Evolutionary conservation across 2,797 vertebrate genomes (phyloP).

Genomic region (Dermochelys coriacea): DNA sequence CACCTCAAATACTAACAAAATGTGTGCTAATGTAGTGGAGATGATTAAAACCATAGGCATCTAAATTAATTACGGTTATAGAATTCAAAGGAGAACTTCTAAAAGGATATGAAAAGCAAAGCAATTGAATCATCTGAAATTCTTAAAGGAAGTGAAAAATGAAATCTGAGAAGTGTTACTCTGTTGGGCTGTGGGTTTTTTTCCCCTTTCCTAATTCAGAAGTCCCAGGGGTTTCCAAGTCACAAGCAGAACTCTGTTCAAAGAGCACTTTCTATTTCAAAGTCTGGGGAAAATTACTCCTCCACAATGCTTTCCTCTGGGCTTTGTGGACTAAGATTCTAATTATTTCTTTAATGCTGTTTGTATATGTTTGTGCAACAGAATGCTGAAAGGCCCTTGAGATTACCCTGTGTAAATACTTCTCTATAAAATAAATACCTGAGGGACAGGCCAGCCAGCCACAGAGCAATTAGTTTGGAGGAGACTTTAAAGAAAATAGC

Average conservation of each 20-base stretch:
- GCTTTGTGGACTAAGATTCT: slow-evolving; percentile 14
- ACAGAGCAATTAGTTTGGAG: neutral
- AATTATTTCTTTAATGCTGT: slow-evolving; percentile 45
- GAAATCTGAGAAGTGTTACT: neutral
- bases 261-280: slow-evolving; percentile 31
- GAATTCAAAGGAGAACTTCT: neutral
- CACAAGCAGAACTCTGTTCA: neutral
- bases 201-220: neutral
- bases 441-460: neutral
- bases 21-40: neutral
- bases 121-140: neutral
- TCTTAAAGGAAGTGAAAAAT: neutral
- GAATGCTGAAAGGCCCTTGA: slow-evolving; percentile 1
- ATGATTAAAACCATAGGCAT: neutral
- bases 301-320: slow-evolving; percentile 7
- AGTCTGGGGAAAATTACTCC: slow-evolving; percentile 45
- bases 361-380: slow-evolving; percentile 51
- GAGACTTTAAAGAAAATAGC: neutral
- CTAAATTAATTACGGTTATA: accelerated
- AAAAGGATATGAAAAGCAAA: neutral
- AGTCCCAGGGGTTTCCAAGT: neutral
- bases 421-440: slow-evolving; percentile 6
- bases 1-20: neutral
- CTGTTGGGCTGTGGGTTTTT: neutral
- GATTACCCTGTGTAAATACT: slow-evolving; percentile 33